Evolutionary conservation across 2,888 invertebrate genomes (phyloP), one percentile per base, ranked within the genome.

Genomic region (Drepanosiphum platanoidis): DNA sequence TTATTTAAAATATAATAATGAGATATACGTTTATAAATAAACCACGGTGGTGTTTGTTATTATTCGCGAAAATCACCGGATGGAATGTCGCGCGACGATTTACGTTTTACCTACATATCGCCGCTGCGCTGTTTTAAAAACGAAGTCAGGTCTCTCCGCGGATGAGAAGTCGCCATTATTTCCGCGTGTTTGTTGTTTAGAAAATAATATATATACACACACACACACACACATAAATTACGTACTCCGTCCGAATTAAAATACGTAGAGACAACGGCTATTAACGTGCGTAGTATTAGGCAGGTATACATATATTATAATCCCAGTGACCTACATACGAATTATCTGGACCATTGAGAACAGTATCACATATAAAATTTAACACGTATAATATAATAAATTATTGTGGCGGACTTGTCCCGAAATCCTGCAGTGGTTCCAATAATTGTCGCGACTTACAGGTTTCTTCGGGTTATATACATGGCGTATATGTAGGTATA

Each of bases 291-390:
- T 30, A 30, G 9, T 64, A 64, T 64, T 22, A 61, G 22, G 18
- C 52, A 0, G 52, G 27, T 64, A 64, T 13, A 64, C 64, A 27
- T 61, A 9, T 70, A 36, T 22, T 72, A 46, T 46, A 79, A 80
- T 70, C 34, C 58, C 52, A 71, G 58, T 71, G 80, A 81, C 80
- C 80, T 36, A 81, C 80, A 81, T 81, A 27, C 36, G 39, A 81
- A 81, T 81, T 70, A 58, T 70, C 58, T 58, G 80, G 80, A 71
- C 80, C 80, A 71, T 81, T 71, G 36, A 81, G 58, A 81, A 81
- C 32, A 32, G 46, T 34, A 34, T 42, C 30, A 30, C 68, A 0
- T 18, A 52, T 52, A 52, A 52, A 52, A 68, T 36, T 52, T 18
- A 46, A 52, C 27, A 61, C 30, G 30, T 30, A 64, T 39, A 7